phyloP scores from a whole-genome alignment of 37 sponge, comb jelly and placozoan genomes.

The Axinella damicornis region DNA sequence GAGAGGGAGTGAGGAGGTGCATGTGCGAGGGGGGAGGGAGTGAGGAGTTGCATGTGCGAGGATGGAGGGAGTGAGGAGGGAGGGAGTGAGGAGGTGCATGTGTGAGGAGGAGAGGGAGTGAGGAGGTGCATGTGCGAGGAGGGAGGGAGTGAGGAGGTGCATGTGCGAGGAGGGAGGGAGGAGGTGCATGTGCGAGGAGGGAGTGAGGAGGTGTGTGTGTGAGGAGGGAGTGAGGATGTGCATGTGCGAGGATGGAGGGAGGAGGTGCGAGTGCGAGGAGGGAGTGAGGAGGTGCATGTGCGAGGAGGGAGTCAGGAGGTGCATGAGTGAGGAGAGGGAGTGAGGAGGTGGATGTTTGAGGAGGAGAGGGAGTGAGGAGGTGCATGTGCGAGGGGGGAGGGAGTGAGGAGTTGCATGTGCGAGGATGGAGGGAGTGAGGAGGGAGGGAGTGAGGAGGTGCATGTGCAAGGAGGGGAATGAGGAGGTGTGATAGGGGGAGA shows the following conservation, averaged over 20 bases:
- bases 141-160: not conserved
- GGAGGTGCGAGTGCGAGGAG: not conserved
- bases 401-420: not conserved
- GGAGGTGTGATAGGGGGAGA: too few species aligned
- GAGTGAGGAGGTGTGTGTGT: too few species aligned
- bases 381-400: too few species aligned
- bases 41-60: too few species aligned
- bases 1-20: too few species aligned
- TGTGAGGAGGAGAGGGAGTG: not conserved
- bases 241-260: not conserved
- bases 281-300: not conserved
- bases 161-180: not conserved
- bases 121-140: too few species aligned
- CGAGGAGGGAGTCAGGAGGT: not conserved
- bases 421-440: not conserved
- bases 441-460: too few species aligned
- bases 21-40: not conserved
- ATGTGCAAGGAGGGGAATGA: too few species aligned
- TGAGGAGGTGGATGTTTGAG: too few species aligned
- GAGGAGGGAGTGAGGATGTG: too few species aligned
- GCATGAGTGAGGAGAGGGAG: not conserved
- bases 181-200: not conserved
- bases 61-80: too few species aligned
- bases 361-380: too few species aligned
- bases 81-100: not conserved